Evolutionary conservation across 2,797 vertebrate genomes (phyloP).

Genomic region (Ctenochaetus hawaiiensis): DNA sequence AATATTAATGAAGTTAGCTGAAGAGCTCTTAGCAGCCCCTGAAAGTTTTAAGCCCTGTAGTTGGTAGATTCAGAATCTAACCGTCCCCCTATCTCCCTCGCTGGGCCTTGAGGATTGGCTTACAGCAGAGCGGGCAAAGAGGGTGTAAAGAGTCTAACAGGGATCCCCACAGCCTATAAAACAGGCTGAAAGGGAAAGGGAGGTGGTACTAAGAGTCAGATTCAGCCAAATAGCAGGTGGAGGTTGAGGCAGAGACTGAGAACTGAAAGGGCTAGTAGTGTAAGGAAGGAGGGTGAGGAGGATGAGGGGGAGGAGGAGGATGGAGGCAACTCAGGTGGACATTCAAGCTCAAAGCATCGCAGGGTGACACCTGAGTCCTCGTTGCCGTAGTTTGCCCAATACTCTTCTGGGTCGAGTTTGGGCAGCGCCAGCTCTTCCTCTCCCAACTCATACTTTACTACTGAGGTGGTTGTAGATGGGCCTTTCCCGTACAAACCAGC

Average conservation of each 20-base stretch:
- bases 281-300: slow-evolving; percentile 67
- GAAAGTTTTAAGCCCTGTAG: slow-evolving; percentile 79
- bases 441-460: slow-evolving; percentile 88
- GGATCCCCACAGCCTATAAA: slow-evolving; percentile 81
- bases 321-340: slow-evolving; percentile 81
- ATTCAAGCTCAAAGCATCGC: slow-evolving; percentile 85
- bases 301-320: slow-evolving; percentile 74
- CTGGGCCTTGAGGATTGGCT: slow-evolving; percentile 71
- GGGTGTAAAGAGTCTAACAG: slow-evolving; percentile 74
- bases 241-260: slow-evolving; percentile 71
- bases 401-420: slow-evolving; percentile 89
- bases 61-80: slow-evolving; percentile 76
- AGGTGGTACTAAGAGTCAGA: slow-evolving; percentile 53
- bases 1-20: slow-evolving; percentile 62
- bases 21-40: slow-evolving; percentile 76
- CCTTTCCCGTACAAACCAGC: slow-evolving; percentile 84
- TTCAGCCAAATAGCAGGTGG: slow-evolving; percentile 84
- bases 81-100: slow-evolving; percentile 77
- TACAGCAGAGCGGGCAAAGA: slow-evolving; percentile 78
- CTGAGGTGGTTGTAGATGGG: slow-evolving; percentile 78
- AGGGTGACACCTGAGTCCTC: slow-evolving; percentile 85
- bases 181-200: slow-evolving; percentile 68
- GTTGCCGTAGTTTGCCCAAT: slow-evolving; percentile 91
- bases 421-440: slow-evolving; percentile 89
- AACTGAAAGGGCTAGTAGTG: slow-evolving; percentile 74